phyloP scores from a whole-genome alignment of 2,888 invertebrate genomes.

The Eristalis intricaria region DNA sequence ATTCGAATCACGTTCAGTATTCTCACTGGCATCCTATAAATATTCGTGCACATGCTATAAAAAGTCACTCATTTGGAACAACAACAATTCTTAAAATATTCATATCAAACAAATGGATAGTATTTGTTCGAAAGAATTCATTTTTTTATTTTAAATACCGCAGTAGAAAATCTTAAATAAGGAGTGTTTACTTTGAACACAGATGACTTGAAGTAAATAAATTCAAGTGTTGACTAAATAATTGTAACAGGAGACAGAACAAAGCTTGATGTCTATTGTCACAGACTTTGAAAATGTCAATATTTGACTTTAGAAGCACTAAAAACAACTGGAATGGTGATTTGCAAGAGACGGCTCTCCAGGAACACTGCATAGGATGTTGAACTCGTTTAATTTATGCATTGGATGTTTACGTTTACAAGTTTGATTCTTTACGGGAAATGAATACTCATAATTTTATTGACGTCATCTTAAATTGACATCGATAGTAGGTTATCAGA shows the following conservation, averaged over 20 bases:
- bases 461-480: too few species aligned
- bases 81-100: neutral
- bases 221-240: neutral
- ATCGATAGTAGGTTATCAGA: too few species aligned
- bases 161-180: neutral
- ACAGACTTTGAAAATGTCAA: neutral
- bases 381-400: neutral
- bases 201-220: conserved; percentile 2
- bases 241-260: neutral
- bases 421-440: too few species aligned
- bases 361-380: neutral
- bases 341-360: neutral
- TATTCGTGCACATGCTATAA: too few species aligned
- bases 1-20: too few species aligned
- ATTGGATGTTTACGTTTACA: neutral
- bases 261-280: neutral
- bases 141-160: neutral
- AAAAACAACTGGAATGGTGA: neutral
- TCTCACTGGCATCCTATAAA: too few species aligned
- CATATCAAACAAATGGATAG: neutral
- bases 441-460: too few species aligned
- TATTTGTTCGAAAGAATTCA: neutral
- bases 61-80: too few species aligned
- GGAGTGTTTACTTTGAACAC: neutral
- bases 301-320: neutral